A percentile compares a stretch with the other conserved stretches of the same genome.
Conservation (phyloP, 1,140 invertebrate species). For the Arion vulgaris region DNA sequence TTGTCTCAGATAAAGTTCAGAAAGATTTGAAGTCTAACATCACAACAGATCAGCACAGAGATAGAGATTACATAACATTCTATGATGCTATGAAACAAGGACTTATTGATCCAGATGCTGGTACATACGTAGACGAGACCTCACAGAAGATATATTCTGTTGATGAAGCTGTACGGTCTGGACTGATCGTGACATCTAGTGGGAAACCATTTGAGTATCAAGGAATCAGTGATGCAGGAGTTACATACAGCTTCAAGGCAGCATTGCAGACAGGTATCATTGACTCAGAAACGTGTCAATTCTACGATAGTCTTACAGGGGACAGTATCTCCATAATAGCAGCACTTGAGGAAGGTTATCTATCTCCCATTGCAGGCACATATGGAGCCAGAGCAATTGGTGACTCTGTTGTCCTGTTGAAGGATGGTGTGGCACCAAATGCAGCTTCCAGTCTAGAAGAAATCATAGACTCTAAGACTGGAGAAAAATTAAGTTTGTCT, state of each 20-base stretch:
- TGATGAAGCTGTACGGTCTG: slow-evolving; percentile 81
- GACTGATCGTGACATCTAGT: slow-evolving; percentile 83
- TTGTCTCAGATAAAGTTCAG: slow-evolving; percentile 81
- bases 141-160: slow-evolving; percentile 82
- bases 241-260: slow-evolving; percentile 60
- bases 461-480: slow-evolving; percentile 79
- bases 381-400: slow-evolving; percentile 41
- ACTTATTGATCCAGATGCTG: slow-evolving; percentile 82
- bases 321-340: slow-evolving; percentile 82
- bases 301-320: slow-evolving; percentile 86
- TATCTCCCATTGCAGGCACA: slow-evolving; percentile 58
- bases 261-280: slow-evolving; percentile 61
- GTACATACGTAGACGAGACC: slow-evolving; percentile 85
- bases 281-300: slow-evolving; percentile 59
- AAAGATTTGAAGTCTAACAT: slow-evolving; percentile 70
- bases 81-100: slow-evolving; percentile 86
- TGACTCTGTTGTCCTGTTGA: slow-evolving; percentile 60
- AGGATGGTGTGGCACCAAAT: slow-evolving; percentile 50
- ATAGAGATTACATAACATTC: slow-evolving; percentile 70
- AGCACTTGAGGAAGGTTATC: slow-evolving; percentile 73
- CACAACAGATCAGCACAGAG: not conserved
- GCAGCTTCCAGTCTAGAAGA: slow-evolving; percentile 70
- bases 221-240: slow-evolving; percentile 49
- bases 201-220: slow-evolving; percentile 73
- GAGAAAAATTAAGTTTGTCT: slow-evolving; percentile 77